Evolutionary conservation across 2,797 vertebrate genomes (phyloP), one percentile per base, ranked within the genome.

Genomic region (Petrocephalus sullivani): DNA sequence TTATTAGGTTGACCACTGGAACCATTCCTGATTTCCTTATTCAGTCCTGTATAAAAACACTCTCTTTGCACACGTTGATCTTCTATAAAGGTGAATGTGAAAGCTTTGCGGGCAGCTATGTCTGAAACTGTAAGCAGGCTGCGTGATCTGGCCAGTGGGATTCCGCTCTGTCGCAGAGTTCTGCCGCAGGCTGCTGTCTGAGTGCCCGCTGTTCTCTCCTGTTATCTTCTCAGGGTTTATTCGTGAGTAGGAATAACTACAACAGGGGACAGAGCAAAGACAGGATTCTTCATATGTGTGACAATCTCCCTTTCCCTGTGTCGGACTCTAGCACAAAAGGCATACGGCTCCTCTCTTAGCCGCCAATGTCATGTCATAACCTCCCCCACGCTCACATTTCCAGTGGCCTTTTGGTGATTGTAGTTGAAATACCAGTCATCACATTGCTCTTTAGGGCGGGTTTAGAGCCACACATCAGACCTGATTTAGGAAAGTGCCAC

Each of bases 401-500:
- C 41, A 82, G 19, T 51, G 9, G 78, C 41, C 46, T 49, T 51
- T 46, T 46, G 21, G 41, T 51, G 46, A 46, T 23, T 82, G 41
- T 46, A 82, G 46, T n/a, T 51, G 46, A 51, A 23, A 82, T 19
- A 51, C 16, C 75, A 41, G 46, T 51, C 46, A 19, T 10, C 46
- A 7, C 78, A 82, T 82, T n/a, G 41, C 41, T 82, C 46, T 51
- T 82, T 82, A 51, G 78, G 78, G 78, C 78, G 51, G 46, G 78
- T 82, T 82, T 82, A 21, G 46, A 82, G n/a, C 78, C 78, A 82
- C 78, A 82, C 78, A 82, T 82, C 2, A 7, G 78, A 82, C 19
- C 78, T 23, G 41, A 82, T 82, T 49, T 51, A 82, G 19, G 19
- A n/a, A 0, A 49, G n/a, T n/a, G 78, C n/a, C 46, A n/a, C 49